These are phyloP conservation scores for Proterorhinus semilunaris DNA, from an alignment of 2,113 vertebrate genomes.

Conservation along the genomic window DNA sequence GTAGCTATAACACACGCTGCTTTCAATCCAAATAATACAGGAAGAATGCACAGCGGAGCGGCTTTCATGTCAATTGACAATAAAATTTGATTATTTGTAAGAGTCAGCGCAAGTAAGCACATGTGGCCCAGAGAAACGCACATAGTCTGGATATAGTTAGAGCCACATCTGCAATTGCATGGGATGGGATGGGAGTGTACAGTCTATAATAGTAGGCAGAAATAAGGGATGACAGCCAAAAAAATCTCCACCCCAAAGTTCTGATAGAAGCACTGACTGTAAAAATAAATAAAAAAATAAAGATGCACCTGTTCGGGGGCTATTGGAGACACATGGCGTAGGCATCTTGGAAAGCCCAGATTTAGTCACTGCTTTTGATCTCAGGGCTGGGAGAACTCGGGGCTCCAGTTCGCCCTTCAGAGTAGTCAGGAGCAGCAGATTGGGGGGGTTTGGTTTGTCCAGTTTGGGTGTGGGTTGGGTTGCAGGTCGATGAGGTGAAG, in stretches of 20 bases:
- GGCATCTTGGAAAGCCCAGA: not conserved
- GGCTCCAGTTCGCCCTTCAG: constrained; percentile 17
- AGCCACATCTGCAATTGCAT: constrained; percentile 30
- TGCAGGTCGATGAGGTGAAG: not conserved
- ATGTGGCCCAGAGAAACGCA: constrained; percentile 40
- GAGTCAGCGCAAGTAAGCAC: constrained; percentile 35
- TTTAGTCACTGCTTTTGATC: constrained; percentile 4
- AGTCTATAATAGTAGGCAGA: not conserved
- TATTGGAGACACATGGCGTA: not conserved
- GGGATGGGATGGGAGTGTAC: constrained; percentile 21
- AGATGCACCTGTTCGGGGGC: constrained; percentile 25
- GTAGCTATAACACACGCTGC: constrained; percentile 31
- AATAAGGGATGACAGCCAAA: not conserved
- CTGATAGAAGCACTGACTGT: not conserved
- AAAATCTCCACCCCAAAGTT: not conserved
- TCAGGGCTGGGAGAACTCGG: not conserved
- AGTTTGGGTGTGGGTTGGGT: not conserved
- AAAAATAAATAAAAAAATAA: not conserved
- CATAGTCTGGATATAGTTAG: constrained; percentile 40
- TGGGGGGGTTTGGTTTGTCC: not conserved
- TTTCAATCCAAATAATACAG: constrained; percentile 21
- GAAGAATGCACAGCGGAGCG: constrained; percentile 23
- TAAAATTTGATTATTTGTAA: constrained; percentile 39
- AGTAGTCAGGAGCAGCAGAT: not conserved
- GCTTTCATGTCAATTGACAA: constrained; percentile 41